Base-by-base conservation (phyloP, 2,797 vertebrate genomes). In the Staurois parvus region DNA sequence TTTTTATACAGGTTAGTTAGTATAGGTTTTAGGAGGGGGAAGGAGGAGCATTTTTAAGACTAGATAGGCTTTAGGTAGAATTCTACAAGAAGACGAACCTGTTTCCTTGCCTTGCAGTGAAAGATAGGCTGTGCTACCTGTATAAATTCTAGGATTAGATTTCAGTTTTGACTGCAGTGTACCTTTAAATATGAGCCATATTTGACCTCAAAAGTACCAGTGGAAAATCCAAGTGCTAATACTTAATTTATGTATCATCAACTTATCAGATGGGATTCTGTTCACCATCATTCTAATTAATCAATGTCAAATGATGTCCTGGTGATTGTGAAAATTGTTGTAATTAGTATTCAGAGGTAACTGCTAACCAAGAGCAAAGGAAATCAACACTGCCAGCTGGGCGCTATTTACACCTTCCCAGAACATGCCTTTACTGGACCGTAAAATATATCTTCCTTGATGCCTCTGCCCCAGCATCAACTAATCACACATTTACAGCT, bases 321-420 rank as follows among this genome's bases (percentile, higher is more conserved):
- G 42, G 28, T 34, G 29, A 56, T 37, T 70, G 42, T 80, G 66
- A 80, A 70, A 80, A 80, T 72, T 80, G 29, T 29, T 7, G 2
- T 79, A 42, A 78, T 79, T 68, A 69, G 26, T 68, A 69, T 69
- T 28, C 40, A 48, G 37, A 62, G 62, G 26, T 15, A 79, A 30
- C 64, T 66, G 3, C 64, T 29, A 12, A 13, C 37, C 15, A 67
- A 10, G 40, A 34, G 19, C 64, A 52, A 56, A 32, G 29, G 66
- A n/a, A 79, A 80, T 80, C 32, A 80, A 34, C 45, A 70, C 29
- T 37, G 42, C 29, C 42, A 26, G 78, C n/a, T 72, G 67, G 42
- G 42, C 40, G 45, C 24, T 72, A 45, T 37, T 32, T 52, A 68
- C 77, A 52, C 66, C 66, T 69, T 24, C 30, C 52, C 12, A 72